phyloP scores from a whole-genome alignment of 2,113 vertebrate species.

The Nematolebias whitei region DNA sequence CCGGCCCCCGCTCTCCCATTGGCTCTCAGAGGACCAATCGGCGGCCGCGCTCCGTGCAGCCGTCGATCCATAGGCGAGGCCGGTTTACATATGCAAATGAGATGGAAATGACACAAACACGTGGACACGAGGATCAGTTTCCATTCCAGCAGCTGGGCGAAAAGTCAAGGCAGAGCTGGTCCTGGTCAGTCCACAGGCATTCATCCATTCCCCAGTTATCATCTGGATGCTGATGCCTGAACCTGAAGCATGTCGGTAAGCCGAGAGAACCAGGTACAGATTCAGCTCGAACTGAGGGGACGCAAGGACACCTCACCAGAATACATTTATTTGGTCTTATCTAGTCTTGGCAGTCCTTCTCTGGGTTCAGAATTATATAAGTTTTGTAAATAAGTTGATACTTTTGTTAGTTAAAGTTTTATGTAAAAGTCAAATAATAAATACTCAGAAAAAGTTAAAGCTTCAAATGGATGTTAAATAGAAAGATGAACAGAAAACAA shows the following conservation, averaged over 20 bases:
- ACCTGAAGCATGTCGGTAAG: slow-evolving; percentile 36
- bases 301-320: slow-evolving; percentile 37
- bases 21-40: slow-evolving; percentile 67
- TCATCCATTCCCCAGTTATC: slow-evolving; percentile 62
- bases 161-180: slow-evolving; percentile 62
- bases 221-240: slow-evolving; percentile 42
- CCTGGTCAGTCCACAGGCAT: slow-evolving; percentile 64
- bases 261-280: slow-evolving; percentile 41
- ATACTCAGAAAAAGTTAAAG: no score
- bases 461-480: no score
- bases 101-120: slow-evolving; percentile 82
- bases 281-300: slow-evolving; percentile 4
- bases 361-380: no score
- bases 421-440: no score
- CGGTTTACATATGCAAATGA: slow-evolving; percentile 79
- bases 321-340: not conserved
- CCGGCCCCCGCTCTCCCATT: slow-evolving; percentile 51
- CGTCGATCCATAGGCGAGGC: slow-evolving; percentile 70
- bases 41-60: slow-evolving; percentile 18
- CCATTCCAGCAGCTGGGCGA: slow-evolving; percentile 69
- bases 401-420: no score
- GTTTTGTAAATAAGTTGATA: no score
- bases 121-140: slow-evolving; percentile 84
- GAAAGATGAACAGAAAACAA: no score
- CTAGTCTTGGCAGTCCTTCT: no score